Conservation (phyloP, 2,113 vertebrate species). For the Lophochroa leadbeateri region DNA sequence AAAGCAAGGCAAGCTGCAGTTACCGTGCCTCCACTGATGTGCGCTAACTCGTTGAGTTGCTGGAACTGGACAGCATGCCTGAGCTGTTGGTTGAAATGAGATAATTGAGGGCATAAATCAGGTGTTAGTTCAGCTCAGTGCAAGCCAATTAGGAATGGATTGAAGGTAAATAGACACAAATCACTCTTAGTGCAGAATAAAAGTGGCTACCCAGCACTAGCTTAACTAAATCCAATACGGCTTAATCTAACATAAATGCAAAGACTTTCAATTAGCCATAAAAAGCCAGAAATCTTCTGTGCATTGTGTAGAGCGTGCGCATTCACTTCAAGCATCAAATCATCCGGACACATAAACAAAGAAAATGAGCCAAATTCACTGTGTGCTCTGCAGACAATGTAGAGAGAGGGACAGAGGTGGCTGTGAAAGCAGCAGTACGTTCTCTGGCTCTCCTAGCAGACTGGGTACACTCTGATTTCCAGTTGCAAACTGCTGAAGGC, state of each 20-base stretch:
- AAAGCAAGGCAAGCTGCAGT: background rate
- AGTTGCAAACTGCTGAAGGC: background rate
- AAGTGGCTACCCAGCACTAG: background rate
- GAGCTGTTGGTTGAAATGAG: background rate
- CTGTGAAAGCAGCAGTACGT: background rate
- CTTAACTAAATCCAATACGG: slow-evolving; percentile 17
- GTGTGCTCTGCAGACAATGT: background rate
- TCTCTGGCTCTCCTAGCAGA: background rate
- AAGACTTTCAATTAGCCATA: background rate
- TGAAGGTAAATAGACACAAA: slow-evolving; percentile 11
- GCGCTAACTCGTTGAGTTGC: background rate
- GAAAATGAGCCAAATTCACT: background rate
- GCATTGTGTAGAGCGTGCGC: background rate
- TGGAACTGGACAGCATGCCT: background rate
- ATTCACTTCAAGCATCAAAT: slow-evolving; percentile 1
- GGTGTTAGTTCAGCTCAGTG: background rate
- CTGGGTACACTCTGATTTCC: background rate
- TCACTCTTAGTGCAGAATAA: background rate
- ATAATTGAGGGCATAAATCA: background rate
- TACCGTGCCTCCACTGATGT: background rate
- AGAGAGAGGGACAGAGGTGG: background rate
- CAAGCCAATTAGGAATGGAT: background rate
- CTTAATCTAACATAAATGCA: background rate
- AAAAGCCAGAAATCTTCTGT: background rate
- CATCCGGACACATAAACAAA: background rate